Base-by-base conservation (phyloP, 2,113 vertebrate species). In the Dicrurus megarhynchus region DNA sequence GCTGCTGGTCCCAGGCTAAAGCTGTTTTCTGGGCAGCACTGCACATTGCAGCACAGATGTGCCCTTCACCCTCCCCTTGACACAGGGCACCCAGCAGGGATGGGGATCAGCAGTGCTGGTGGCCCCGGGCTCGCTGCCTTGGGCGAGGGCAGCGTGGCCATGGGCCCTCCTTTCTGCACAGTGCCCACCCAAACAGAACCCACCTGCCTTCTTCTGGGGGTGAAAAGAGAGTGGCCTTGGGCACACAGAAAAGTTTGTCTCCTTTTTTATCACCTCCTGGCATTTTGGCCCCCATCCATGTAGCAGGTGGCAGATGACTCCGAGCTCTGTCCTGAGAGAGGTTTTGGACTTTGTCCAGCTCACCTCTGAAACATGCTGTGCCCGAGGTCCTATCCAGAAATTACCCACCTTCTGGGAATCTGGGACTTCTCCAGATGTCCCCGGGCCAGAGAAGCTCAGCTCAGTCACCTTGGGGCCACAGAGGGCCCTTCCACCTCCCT, bases 281-380 rank as follows among this genome's bases (percentile, higher is more conserved):
- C 15, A 49, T 76, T 68, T 39, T 96, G 95, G 90, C 88, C 28
- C 14, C 53, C 22, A 12, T 90, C 95, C 88, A 85, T 11, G 50
- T 10, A 88, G 75, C 64, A 75, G 70, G 53, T 27, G 2, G 83
- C 85, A 76, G 76, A 81, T 35, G 39, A 73, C 76, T 85, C 94
- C 39, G 41, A 80, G 92, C 82, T 92, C 73, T 63, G 75, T 83
- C 88, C 85, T 77, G 26, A 70, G 50, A 3, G 1, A 74, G 42
- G 37, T 23, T 90, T 93, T 94, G 90, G 85, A 65, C 11, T 59
- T 67, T 23, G 28, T 94, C 92, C 95, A 95, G 90, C 69, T 87
- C 68, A 53, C 79, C 50, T 57, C 71, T n/a, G 59, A 86, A 90
- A 70, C 46, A 63, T 67, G 75, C 76, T 92, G 50, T 67, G 37